Evolutionary conservation across 2,113 vertebrate genomes (phyloP).

Genomic region (Potamarius usumacintae): DNA sequence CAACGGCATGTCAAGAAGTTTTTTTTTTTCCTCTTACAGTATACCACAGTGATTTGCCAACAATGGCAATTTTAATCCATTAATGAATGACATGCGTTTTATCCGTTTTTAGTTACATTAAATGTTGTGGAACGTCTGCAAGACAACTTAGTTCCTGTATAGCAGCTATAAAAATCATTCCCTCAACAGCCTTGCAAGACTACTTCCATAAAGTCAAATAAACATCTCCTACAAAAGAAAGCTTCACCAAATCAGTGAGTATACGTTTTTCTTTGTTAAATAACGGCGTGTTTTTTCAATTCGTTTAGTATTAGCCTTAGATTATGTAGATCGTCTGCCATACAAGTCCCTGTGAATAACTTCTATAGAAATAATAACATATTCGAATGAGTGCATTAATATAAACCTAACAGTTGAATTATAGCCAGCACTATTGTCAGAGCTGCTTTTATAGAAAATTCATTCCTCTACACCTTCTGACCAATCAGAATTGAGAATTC

Average conservation of each 20-base stretch:
- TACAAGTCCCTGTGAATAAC: slow-evolving; percentile 2
- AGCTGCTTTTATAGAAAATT: slow-evolving; percentile 15
- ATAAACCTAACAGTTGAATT: background rate
- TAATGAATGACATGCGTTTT: slow-evolving; percentile 4
- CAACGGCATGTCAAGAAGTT: background rate
- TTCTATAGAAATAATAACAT: slow-evolving; percentile 12
- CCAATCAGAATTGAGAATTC: slow-evolving; percentile 21
- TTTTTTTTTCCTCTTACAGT: background rate
- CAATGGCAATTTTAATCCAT: background rate
- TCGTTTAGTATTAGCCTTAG: slow-evolving; percentile 7
- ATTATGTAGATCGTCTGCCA: background rate
- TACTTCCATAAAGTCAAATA: background rate
- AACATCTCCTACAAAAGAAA: slow-evolving; percentile 10
- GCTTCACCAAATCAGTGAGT: background rate
- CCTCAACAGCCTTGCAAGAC: background rate
- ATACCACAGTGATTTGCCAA: slow-evolving; percentile 23
- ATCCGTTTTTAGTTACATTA: background rate
- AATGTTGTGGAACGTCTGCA: background rate
- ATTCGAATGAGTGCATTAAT: slow-evolving; percentile 2
- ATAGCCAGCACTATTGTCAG: background rate
- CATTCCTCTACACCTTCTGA: slow-evolving; percentile 10
- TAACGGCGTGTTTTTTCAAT: background rate
- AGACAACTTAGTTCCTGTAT: background rate
- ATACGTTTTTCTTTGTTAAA: background rate
- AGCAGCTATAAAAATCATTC: slow-evolving; percentile 18